These are phyloP conservation scores for Fukomys damarensis DNA, from an alignment of 2,113 vertebrate species.

Conservation along the genomic window DNA sequence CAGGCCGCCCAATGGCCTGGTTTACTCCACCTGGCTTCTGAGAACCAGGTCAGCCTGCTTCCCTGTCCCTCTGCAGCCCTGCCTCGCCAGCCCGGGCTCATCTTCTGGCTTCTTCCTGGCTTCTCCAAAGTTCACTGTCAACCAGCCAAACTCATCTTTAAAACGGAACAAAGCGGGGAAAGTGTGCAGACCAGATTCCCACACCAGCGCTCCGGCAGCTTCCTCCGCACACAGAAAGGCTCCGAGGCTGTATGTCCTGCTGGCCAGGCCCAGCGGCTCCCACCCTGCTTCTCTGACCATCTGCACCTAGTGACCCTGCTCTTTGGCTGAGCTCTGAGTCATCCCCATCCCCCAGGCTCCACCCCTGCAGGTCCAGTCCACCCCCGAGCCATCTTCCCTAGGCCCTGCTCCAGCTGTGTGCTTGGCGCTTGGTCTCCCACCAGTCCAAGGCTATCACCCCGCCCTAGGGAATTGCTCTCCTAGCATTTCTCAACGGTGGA, in stretches of 20 bases:
- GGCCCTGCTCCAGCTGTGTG: no score
- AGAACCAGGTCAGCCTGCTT: not conserved
- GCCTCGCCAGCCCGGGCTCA: not conserved
- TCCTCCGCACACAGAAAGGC: rapidly evolving
- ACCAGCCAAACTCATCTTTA: not conserved
- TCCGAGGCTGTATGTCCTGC: not conserved
- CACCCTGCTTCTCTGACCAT: not conserved
- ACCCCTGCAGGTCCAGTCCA: no score
- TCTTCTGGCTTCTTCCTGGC: no score
- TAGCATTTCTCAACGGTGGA: not conserved
- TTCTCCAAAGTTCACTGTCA: not conserved
- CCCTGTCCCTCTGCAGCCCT: rapidly evolving
- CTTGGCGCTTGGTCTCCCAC: no score
- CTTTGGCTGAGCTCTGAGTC: not conserved
- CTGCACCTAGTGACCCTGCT: not conserved
- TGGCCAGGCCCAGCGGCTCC: not conserved
- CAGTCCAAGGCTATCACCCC: not conserved
- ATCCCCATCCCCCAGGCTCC: no score
- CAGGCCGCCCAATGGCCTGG: rapidly evolving
- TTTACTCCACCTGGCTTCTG: not conserved
- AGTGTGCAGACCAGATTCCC: not conserved
- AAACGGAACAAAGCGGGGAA: not conserved
- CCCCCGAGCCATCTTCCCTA: no score
- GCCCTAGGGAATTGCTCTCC: not conserved
- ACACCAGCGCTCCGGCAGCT: rapidly evolving